Conservation (phyloP, 2,888 invertebrate genomes). For the Amblyjoppa proteus region DNA sequence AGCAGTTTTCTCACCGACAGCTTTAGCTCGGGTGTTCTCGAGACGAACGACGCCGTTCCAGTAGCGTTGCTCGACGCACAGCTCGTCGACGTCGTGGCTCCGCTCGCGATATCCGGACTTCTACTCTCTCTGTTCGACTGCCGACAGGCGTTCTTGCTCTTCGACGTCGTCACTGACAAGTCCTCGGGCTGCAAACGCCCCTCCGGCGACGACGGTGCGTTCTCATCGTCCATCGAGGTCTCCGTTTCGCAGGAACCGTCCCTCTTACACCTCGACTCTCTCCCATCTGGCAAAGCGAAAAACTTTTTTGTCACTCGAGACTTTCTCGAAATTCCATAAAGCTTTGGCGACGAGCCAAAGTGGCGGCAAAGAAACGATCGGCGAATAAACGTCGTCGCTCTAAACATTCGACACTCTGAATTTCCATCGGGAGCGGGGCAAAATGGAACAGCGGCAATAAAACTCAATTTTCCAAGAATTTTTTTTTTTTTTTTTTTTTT, state of each 20-base stretch:
- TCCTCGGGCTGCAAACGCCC: conserved; percentile 80
- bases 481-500: too few relatives aligned
- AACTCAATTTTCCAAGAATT: too few relatives aligned
- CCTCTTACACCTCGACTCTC: conserved; percentile 64
- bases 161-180: conserved; percentile 77
- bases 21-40: conserved; percentile 81
- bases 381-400: background rate
- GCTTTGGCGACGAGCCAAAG: too few relatives aligned
- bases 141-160: conserved; percentile 34
- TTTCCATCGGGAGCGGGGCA: too few relatives aligned
- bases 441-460: too few relatives aligned
- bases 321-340: too few relatives aligned
- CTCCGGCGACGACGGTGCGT: conserved; percentile 77
- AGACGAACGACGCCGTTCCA: conserved; percentile 13
- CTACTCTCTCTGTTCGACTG: conserved; percentile 25
- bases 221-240: conserved; percentile 70
- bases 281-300: conserved; percentile 67
- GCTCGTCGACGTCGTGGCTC: background rate
- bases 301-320: background rate
- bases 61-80: conserved; percentile 41
- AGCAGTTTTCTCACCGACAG: conserved; percentile 81
- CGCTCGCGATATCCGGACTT: conserved; percentile 51
- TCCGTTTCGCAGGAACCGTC: conserved; percentile 63
- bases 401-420: background rate
- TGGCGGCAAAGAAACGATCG: background rate